Evolutionary conservation across 2,113 vertebrate species (phyloP), one percentile per base, ranked within the genome.

Genomic region (Nothobranchius kuhntae): DNA sequence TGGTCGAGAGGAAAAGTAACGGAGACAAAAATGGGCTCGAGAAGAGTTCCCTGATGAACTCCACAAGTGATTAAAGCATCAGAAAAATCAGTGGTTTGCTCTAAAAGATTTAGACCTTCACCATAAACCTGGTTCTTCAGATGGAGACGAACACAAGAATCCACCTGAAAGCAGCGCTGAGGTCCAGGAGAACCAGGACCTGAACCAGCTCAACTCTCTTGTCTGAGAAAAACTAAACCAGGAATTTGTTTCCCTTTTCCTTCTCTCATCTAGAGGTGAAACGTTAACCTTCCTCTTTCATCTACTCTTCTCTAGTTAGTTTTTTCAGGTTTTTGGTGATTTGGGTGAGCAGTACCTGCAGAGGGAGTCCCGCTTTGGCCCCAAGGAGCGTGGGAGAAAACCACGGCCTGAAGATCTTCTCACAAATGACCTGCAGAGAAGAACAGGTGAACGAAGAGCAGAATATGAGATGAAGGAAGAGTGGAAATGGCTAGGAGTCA

Each of bases 341-440:
- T 40, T 40, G 38, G 7, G 3, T 13, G 24, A 14, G 54, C 1
- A 30, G 24, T 1, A 89, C 89, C 94, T 94, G 94, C 13, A 95
- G 92, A 0, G 91, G 93, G n/a, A 89, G 75, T 5, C 91, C 91
- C 10, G 92, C 35, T 11, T 89, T 85, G 0, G 91, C 73, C 12
- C 91, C 91, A 13, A 91, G 70, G 59, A 93, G 87, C 0, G 85
- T 77, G 0, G 94, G 92, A 67, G 93, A 94, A 67, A 99, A 96
- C 96, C 96, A 98, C 0, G 83, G 94, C 1, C 94, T 88, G 81
- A 99, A 98, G 80, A 99, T 98, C 89, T 99, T 99, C 91, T 98
- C 96, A 90, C 98, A 99, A 50, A 99, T 93, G 58, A 98, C 96
- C 98, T 99, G 89, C 7, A 55, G 61, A 61, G 0, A 55, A 35